A percentile compares a stretch with the other conserved stretches of the same genome.
These are phyloP conservation scores for Pimpla rufipes DNA, from an alignment of 2,888 invertebrate genomes.

Conservation along the genomic window DNA sequence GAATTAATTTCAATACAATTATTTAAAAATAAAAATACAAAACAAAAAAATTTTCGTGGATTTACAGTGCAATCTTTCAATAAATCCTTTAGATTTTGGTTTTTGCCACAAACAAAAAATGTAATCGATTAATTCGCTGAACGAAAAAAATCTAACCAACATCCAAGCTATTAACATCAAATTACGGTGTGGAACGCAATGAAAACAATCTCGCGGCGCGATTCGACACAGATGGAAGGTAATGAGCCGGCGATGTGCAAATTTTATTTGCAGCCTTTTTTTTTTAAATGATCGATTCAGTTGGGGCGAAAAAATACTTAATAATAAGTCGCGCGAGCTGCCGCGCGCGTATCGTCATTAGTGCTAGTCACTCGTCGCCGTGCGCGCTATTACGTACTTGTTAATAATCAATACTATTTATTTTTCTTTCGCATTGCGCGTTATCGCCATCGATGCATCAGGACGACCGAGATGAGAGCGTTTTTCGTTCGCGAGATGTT, in stretches of 20 bases:
- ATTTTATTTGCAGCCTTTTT: neutral
- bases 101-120: too few species aligned
- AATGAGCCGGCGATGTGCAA: neutral
- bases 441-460: neutral
- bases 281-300: constrained; percentile 1
- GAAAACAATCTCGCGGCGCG: neutral
- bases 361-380: constrained; percentile 1
- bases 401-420: constrained; percentile 9
- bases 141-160: neutral
- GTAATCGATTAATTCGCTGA: neutral
- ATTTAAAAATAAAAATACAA: too few species aligned
- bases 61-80: too few species aligned
- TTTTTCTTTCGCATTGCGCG: neutral
- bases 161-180: neutral
- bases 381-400: constrained; percentile 12
- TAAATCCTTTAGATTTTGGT: too few species aligned
- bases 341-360: neutral
- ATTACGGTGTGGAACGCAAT: neutral
- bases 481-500: neutral
- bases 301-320: neutral
- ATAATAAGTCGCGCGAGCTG: neutral
- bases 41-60: too few species aligned
- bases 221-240: neutral
- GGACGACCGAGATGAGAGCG: neutral
- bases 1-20: too few species aligned